Base-by-base conservation (phyloP, 2,113 vertebrate genomes). In the Meriones unguiculatus region DNA sequence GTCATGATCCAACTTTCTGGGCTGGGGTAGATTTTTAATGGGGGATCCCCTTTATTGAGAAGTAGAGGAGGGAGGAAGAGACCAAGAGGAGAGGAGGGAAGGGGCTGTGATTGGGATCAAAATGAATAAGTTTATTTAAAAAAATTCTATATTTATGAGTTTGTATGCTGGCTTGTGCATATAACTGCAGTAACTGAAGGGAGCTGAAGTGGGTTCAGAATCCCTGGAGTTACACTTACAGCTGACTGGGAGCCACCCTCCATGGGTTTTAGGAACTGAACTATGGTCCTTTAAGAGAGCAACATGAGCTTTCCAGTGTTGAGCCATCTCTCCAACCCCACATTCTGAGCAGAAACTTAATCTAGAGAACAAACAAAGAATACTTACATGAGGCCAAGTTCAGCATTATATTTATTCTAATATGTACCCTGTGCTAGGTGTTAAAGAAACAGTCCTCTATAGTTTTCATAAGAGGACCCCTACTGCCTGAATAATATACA, bases 401-500 rank as follows among this genome's bases (percentile, higher is more conserved):
- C 41, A 82, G 72, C 87, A 76, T 91, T 52, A 38, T 4, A 18
- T 14, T 64, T 82, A 50, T 76, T 18, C 15, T 46, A 18, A 17
- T 65, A 62, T 64, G 24, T 72, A 20, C 52, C 5, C 5, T 59
- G 20, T 52, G 24, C 50, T 94, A 76, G 62, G 65, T 30, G 59
- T 87, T 87, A 35, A 96, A 77, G 57, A 89, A 92, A 94, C 24
- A 69, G 20, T 65, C 20, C 25, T 75, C 30, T 50, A 70, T 24
- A 5, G 22, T 84, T 86, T 95, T 70, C 87, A 65, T 67, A 38
- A 88, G 50, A 73, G 20, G 24, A 67, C 25, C 52, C 18, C 67
- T 69, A 85, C 12, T 82, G 57, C 25, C 50, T 75, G n/a, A 86
- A 78, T 89, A 96, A 92, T 87, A 59, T 5, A 73, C 57, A 76